Base-by-base conservation (phyloP, 2,113 vertebrate species). In the Malurus melanocephalus region DNA sequence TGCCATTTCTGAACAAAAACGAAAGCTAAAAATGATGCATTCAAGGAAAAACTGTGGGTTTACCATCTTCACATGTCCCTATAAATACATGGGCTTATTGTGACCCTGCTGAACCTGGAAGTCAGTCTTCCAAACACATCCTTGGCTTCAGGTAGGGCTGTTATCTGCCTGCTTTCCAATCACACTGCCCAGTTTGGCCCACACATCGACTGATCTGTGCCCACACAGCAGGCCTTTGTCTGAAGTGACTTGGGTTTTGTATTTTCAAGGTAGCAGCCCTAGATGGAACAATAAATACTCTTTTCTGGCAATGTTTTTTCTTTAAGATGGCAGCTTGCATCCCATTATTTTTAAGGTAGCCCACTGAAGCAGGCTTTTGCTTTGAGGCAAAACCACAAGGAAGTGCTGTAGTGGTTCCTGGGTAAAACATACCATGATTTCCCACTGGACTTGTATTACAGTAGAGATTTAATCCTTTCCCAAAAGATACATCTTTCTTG, bases 191-290 rank as follows among this genome's bases (percentile, higher is more conserved):
- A 40, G 74, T 93, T 80, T 95, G 84, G 89, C 92, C 94, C 87
- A 76, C 26, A 43, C 32, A 51, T 87, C 57, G 66, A 48, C 78
- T 69, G 80, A 92, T 95, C 84, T 73, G 80, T 61, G 89, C 81
- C 89, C 85, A 89, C 89, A 65, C 71, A 93, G 78, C 92, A 95
- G 42, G 81, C 55, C 55, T 95, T 93, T 95, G 92, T 90, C 62
- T 93, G 87, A 89, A 90, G 84, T 80, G 91, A 93, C 94, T 95
- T 93, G 71, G 75, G 84, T 48, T 94, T 93, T 94, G 81, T 85
- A 95, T 90, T 93, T 94, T 89, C 91, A 92, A 93, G 87, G 91
- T 79, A 92, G 92, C 87, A 90, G 51, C 67, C 89, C 94, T 90
- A 92, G 87, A 85, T 45, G 78, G 75, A 94, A 86, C 81, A 94